Percentiles rank a stretch among this genome's conserved stretches.
Evolutionary conservation across 2,113 vertebrate species (phyloP).

Genomic region (Brachypteracias leptosomus): DNA sequence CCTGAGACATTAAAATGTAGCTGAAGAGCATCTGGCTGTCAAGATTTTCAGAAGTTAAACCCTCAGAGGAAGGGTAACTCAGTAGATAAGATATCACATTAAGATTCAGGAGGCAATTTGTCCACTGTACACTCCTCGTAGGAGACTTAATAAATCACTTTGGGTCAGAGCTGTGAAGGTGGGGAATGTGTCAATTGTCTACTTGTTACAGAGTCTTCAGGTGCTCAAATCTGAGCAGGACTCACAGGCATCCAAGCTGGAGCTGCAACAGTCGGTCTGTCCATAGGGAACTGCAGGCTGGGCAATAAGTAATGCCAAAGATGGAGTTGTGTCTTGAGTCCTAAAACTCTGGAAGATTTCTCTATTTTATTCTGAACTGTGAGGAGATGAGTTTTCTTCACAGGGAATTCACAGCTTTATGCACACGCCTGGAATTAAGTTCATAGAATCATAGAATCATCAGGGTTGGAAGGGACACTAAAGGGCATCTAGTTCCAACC

Average conservation of each 20-base stretch:
- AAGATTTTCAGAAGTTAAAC: not conserved
- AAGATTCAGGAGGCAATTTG: not conserved
- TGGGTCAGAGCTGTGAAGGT: not conserved
- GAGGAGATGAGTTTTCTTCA: not conserved
- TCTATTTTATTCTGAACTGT: not conserved
- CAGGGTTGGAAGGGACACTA: too few relatives aligned
- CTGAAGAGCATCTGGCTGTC: not conserved
- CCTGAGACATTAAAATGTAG: not conserved
- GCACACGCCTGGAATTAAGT: accelerated
- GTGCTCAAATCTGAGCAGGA: not conserved
- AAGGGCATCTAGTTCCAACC: too few relatives aligned
- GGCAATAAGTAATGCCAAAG: not conserved
- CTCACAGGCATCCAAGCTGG: not conserved
- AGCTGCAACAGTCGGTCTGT: not conserved
- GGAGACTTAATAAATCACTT: not conserved
- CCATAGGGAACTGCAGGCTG: not conserved
- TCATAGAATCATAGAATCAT: too few relatives aligned
- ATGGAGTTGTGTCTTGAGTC: not conserved
- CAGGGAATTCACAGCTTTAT: not conserved
- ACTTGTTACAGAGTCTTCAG: not conserved
- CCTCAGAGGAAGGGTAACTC: not conserved
- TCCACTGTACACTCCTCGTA: not conserved
- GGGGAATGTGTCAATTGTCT: not conserved
- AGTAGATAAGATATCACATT: not conserved
- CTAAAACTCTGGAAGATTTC: not conserved